Percentiles rank a stretch among this genome's conserved stretches.
These are phyloP conservation scores for Idaea aversata DNA, from an alignment of 2,888 invertebrate genomes.

Conservation along the genomic window DNA sequence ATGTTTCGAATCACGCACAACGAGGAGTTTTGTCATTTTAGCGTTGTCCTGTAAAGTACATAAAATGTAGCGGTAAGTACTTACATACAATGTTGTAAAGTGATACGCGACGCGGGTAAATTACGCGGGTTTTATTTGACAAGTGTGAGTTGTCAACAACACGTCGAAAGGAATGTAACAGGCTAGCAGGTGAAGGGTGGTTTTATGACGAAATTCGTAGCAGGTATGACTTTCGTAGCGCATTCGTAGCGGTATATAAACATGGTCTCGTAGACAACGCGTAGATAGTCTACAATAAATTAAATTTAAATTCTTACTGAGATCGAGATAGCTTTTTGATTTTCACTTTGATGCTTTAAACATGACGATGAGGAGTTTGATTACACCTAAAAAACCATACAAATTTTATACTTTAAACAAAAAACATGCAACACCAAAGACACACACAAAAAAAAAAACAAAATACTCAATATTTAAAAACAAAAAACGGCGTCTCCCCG, in stretches of 20 bases:
- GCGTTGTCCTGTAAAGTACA: neutral
- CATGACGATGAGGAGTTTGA: too few species aligned
- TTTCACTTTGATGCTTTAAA: too few species aligned
- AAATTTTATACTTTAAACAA: too few species aligned
- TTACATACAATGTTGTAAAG: constrained; percentile 1
- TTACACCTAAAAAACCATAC: too few species aligned
- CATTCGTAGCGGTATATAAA: neutral
- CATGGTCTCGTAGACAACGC: too few species aligned
- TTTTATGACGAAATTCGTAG: neutral
- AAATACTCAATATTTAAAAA: too few species aligned
- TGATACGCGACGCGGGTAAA: neutral
- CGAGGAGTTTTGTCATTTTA: constrained; percentile 5
- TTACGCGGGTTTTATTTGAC: constrained; percentile 1
- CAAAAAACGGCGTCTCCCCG: too few species aligned
- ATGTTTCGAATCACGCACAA: constrained; percentile 7
- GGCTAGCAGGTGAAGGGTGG: neutral
- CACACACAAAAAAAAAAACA: too few species aligned
- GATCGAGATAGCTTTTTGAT: too few species aligned
- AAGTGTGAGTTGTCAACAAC: neutral
- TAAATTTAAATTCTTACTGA: too few species aligned
- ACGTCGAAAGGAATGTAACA: neutral
- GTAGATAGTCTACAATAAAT: too few species aligned
- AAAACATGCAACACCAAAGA: too few species aligned
- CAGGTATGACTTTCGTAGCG: neutral
- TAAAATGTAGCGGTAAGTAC: neutral